A percentile compares a stretch with the other conserved stretches of the same genome.
phyloP scores from a whole-genome alignment of 2,888 invertebrate genomes.

The Parnassius glacialis region DNA sequence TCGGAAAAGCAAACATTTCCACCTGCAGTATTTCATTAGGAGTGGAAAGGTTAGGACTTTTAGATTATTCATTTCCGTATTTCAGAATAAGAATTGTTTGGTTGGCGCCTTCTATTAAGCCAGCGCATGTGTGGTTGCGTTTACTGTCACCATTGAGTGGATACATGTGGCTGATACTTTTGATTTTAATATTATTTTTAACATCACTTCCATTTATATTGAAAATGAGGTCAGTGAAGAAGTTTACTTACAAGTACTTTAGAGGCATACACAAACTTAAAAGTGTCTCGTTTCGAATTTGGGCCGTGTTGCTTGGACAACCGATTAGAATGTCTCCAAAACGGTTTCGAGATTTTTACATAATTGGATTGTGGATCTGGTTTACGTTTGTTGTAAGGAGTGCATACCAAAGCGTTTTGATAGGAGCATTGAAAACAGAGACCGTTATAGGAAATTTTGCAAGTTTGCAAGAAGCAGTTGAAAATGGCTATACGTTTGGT shows the following conservation, averaged over 20 bases:
- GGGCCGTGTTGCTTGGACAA: slow-evolving; percentile 62
- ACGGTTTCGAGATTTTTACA: slow-evolving; percentile 62
- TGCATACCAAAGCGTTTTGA: slow-evolving; percentile 64
- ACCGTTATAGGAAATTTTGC: slow-evolving; percentile 49
- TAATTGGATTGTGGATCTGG: slow-evolving; percentile 61
- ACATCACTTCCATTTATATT: slow-evolving; percentile 50
- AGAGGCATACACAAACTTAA: slow-evolving; percentile 48
- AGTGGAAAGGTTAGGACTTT: slow-evolving; percentile 47
- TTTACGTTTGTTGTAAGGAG: slow-evolving; percentile 63
- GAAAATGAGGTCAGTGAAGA: slow-evolving; percentile 44
- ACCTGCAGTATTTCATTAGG: slow-evolving; percentile 58
- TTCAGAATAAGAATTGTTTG: slow-evolving; percentile 58
- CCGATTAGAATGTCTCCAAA: slow-evolving; percentile 52
- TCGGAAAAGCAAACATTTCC: slow-evolving; percentile 56
- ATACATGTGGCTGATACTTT: slow-evolving; percentile 55
- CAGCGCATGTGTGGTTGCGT: slow-evolving; percentile 56
- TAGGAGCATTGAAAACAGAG: slow-evolving; percentile 61
- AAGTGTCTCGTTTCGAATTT: slow-evolving; percentile 51
- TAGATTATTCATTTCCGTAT: slow-evolving; percentile 59
- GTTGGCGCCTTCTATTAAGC: slow-evolving; percentile 55
- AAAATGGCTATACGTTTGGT: slow-evolving; percentile 54
- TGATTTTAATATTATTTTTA: slow-evolving; percentile 49
- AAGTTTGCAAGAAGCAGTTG: slow-evolving; percentile 50
- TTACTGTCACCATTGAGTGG: slow-evolving; percentile 58
- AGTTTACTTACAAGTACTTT: slow-evolving; percentile 49